These are phyloP conservation scores for Tragulus kanchil DNA, from an alignment of 2,113 vertebrate species.

Conservation along the genomic window DNA sequence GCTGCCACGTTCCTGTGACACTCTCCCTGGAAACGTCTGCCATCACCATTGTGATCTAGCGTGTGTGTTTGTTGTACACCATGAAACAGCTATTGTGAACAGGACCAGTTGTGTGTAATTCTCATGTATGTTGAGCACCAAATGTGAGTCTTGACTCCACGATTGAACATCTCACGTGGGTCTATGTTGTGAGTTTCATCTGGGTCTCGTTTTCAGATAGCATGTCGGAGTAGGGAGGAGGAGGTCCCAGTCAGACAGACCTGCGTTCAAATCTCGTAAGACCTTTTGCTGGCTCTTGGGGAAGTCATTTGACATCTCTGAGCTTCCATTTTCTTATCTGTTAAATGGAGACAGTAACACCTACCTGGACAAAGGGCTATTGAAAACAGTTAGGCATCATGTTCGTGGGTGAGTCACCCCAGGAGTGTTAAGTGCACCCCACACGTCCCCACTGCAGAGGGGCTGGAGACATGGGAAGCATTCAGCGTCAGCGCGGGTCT, in stretches of 20 bases:
- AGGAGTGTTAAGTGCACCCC: neutral
- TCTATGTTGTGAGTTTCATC: neutral
- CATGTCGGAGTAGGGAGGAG: neutral
- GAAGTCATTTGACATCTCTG: neutral
- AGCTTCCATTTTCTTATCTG: neutral
- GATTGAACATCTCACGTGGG: neutral
- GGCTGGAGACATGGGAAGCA: neutral
- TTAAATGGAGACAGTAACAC: neutral
- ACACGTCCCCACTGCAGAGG: neutral
- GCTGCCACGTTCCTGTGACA: neutral
- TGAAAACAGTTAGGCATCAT: neutral
- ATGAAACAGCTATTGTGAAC: neutral
- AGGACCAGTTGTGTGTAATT: neutral
- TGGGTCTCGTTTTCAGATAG: neutral
- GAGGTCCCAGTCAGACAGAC: neutral
- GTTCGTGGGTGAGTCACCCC: neutral
- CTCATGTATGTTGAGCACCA: neutral
- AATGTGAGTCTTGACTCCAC: neutral
- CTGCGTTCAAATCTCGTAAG: conserved; percentile 3
- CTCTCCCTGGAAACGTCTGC: neutral
- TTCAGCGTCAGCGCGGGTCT: neutral
- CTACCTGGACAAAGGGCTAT: neutral
- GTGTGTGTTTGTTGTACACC: neutral
- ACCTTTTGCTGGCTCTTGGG: neutral
- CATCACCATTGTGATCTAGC: neutral